These are phyloP conservation scores for Cassiopea andromeda DNA, from an alignment of 30 jellyfish, hydroid and myxozoan genomes.

Conservation along the genomic window DNA sequence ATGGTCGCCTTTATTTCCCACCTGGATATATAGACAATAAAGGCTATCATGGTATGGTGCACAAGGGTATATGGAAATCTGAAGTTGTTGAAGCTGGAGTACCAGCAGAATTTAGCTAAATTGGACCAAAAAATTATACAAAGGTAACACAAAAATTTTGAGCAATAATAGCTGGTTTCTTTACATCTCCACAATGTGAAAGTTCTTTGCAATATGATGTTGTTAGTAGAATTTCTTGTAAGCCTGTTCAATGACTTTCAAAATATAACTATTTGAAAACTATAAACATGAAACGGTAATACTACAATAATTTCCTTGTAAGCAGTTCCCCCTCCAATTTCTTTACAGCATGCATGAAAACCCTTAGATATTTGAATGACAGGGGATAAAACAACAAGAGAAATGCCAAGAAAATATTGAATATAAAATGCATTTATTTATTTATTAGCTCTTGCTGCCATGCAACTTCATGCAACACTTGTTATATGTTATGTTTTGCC, in stretches of 20 bases:
- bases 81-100: conserved; percentile 37
- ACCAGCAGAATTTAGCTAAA: conserved; percentile 7
- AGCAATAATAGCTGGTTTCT: background rate
- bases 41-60: conserved; percentile 14
- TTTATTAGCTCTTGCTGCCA: background rate
- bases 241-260: background rate
- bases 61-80: conserved; percentile 26
- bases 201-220: conserved; percentile 1
- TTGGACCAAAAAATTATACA: conserved; percentile 26
- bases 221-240: conserved; percentile 11
- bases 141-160: conserved; percentile 1
- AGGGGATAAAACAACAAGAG: background rate
- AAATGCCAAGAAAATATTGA: background rate
- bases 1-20: conserved; percentile 36
- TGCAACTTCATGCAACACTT: conserved; percentile 17
- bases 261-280: background rate
- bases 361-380: too few species aligned
- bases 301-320: background rate
- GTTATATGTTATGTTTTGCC: conserved; percentile 35
- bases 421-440: background rate
- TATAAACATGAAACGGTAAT: background rate
- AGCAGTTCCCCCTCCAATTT: background rate
- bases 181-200: conserved; percentile 8
- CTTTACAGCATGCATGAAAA: too few species aligned
- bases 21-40: conserved; percentile 29